Base-by-base conservation (phyloP, 2,797 vertebrate genomes). In the Typhlichthys subterraneus region DNA sequence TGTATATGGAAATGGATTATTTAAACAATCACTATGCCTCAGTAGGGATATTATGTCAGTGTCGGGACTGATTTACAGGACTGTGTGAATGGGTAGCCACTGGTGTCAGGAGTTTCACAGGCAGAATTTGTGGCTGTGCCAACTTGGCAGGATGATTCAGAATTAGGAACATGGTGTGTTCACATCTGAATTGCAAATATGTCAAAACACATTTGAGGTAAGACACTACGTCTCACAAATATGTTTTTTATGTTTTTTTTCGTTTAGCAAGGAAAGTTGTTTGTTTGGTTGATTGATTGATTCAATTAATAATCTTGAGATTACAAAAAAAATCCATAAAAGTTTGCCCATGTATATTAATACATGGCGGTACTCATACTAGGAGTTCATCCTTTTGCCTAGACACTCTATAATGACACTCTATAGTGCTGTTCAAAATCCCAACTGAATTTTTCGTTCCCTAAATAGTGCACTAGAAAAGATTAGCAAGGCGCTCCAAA, bases 1-100 rank as follows among this genome's bases (percentile, higher is more conserved):
- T 23, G 23, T 23, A 7, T 57, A 42, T 42, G 54, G 33, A 57
- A 57, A 15, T 57, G 5, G 14, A 42, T 15, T 12, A 57, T 57
- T 57, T 33, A 46, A 23, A 47, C 57, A 48, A 59, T 45, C 12
- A 8, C 19, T 19, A 49, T 48, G 19, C 45, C 46, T 48, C 57
- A n/a, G 42, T 31, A 47, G 31, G 45, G 31, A 29, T 48, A 59
- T 48, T 49, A 31, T 59, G 56, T 59, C 57, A 59, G 46, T 49
- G 45, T 59, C 56, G 19, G 42, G 42, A 12, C 29, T 59, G 57
- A 59, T 59, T 48, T 59, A 48, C n/a, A 29, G 56, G 45, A 23
- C 15, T 11, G 45, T 2, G 45, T 12, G 17, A 17, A 19, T 23
- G 57, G 45, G 57, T 59, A 48, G 57, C 46, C 15, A 12, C 45